A percentile compares a stretch with the other conserved stretches of the same genome.
phyloP scores from a whole-genome alignment of 1,140 invertebrate genomes.

The Helicorthomorpha holstii region DNA sequence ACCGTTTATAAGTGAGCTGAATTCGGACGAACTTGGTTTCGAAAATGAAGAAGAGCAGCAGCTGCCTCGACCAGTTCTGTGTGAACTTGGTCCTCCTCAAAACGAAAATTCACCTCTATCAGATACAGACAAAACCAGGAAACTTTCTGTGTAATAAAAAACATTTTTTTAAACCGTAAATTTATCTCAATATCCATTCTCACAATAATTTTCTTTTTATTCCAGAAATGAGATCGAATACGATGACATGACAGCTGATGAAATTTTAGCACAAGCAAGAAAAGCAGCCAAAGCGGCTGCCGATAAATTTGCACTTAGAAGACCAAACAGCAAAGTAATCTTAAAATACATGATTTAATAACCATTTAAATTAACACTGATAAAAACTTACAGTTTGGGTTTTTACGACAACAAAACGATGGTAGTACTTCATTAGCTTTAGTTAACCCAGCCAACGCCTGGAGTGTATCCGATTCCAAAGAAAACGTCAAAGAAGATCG shows the following conservation, averaged over 20 bases:
- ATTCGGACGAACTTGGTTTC: constrained; percentile 65
- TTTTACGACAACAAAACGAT: constrained; percentile 57
- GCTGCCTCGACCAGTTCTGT: constrained; percentile 26
- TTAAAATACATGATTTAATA: background rate
- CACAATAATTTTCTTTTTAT: too few species aligned
- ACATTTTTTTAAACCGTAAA: too few species aligned
- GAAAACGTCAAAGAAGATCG: constrained; percentile 39
- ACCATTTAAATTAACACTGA: constrained; percentile 7
- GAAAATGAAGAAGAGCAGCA: constrained; percentile 33
- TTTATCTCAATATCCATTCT: too few species aligned
- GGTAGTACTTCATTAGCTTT: constrained; percentile 77
- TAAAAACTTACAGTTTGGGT: constrained; percentile 44
- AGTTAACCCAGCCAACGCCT: constrained; percentile 55
- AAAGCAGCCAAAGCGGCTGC: constrained; percentile 45
- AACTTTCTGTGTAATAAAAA: too few species aligned
- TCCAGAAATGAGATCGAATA: constrained; percentile 24
- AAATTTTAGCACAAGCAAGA: constrained; percentile 53
- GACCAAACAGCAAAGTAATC: constrained; percentile 29
- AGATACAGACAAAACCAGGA: too few species aligned
- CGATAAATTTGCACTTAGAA: constrained; percentile 39
- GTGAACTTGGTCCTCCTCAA: too few species aligned
- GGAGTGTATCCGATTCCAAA: constrained; percentile 40
- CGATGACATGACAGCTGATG: constrained; percentile 59
- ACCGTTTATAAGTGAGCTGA: constrained; percentile 66
- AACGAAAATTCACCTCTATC: too few species aligned